Evolutionary conservation across 2,797 vertebrate genomes (phyloP).

Genomic region (Crenuchus spilurus): DNA sequence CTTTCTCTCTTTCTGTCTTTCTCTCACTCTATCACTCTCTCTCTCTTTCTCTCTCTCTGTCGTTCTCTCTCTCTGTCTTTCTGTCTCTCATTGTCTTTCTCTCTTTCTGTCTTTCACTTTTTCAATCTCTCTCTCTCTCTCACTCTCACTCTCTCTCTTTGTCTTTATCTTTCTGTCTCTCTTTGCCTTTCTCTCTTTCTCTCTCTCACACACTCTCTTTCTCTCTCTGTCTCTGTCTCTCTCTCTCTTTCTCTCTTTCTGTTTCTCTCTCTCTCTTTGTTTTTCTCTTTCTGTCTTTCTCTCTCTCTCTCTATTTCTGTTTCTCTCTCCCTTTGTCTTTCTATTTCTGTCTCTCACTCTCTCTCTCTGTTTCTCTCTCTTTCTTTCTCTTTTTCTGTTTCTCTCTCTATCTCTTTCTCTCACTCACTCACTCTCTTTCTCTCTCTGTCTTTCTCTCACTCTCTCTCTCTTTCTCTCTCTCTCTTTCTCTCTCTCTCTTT

Average conservation of each 20-base stretch:
- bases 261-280: conserved; percentile 11
- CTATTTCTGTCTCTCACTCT: conserved; percentile 6
- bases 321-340: not conserved
- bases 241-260: not conserved
- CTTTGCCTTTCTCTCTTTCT: not conserved
- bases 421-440: not conserved
- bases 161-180: too few species aligned
- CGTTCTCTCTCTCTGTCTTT: not conserved
- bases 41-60: not conserved
- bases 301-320: conserved; percentile 6
- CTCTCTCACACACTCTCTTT: not conserved
- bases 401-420: conserved; percentile 1
- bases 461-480: conserved; percentile 5
- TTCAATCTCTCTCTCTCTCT: not conserved
- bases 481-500: not conserved
- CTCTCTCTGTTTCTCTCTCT: not conserved
- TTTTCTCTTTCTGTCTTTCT: too few species aligned
- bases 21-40: not conserved
- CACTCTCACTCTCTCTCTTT: not conserved
- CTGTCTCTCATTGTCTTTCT: too few species aligned
- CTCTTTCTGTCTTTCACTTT: conserved; percentile 4
- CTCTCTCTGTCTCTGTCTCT: not conserved
- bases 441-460: not conserved
- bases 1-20: not conserved
- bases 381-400: not conserved